These are phyloP conservation scores for Sebastes fasciatus DNA, from an alignment of 2,113 vertebrate genomes.

Conservation along the genomic window DNA sequence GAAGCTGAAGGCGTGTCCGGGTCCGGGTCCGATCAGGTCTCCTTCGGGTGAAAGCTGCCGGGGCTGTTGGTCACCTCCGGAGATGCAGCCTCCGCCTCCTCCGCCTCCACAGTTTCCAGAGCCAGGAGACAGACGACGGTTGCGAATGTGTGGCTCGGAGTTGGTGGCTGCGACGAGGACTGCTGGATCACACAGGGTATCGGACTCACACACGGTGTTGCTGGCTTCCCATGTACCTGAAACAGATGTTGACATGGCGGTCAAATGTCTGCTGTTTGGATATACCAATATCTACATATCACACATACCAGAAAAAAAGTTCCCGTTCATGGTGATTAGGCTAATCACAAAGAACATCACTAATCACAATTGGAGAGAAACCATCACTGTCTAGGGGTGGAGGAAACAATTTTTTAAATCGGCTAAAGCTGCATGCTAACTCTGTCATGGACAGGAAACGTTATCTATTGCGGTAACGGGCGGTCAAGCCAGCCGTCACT, in stretches of 20 bases:
- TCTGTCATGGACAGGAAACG: too few relatives aligned
- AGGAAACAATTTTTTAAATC: too few relatives aligned
- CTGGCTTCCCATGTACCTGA: constrained; percentile 87
- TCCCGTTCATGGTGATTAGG: not conserved
- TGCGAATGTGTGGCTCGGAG: constrained; percentile 86
- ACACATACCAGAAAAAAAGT: too few relatives aligned
- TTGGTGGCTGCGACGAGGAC: constrained; percentile 83
- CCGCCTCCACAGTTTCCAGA: constrained; percentile 83
- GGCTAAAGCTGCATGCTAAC: too few relatives aligned
- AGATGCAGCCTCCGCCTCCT: constrained; percentile 78
- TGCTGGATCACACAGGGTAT: constrained; percentile 82
- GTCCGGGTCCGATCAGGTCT: constrained; percentile 51
- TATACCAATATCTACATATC: too few relatives aligned
- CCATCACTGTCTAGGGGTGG: too few relatives aligned
- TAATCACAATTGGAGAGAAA: too few relatives aligned
- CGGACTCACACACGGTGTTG: constrained; percentile 83
- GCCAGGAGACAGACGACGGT: constrained; percentile 86
- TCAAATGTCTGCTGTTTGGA: not conserved
- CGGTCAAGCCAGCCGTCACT: too few relatives aligned
- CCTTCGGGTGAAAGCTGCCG: constrained; percentile 66
- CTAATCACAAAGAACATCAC: not conserved
- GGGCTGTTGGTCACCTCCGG: constrained; percentile 66
- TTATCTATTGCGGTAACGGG: too few relatives aligned
- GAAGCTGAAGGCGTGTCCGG: constrained; percentile 49
- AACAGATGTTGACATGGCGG: not conserved